These are phyloP conservation scores for Paedocypris sp. DNA, from an alignment of 2,113 vertebrate genomes.

Conservation along the genomic window DNA sequence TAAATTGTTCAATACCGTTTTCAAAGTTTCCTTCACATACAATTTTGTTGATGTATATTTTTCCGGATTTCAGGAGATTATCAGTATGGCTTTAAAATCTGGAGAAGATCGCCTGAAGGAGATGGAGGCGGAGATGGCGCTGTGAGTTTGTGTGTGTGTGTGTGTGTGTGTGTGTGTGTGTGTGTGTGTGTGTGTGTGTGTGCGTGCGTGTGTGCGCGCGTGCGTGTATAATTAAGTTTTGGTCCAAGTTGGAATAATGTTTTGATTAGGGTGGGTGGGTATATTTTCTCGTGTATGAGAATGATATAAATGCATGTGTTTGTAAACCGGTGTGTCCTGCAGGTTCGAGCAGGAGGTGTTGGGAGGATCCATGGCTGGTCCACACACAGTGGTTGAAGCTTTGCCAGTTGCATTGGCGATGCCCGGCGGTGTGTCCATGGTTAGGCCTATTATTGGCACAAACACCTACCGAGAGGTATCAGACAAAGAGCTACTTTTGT, in stretches of 20 bases:
- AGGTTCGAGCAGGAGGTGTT: constrained; percentile 87
- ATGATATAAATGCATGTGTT: background rate
- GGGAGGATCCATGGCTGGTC: constrained; percentile 65
- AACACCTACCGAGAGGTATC: constrained; percentile 83
- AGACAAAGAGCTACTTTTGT: background rate
- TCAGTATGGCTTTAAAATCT: constrained; percentile 67
- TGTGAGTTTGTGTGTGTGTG: too few relatives aligned
- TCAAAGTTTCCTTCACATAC: too few relatives aligned
- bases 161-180: too few relatives aligned
- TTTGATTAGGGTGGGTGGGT: background rate
- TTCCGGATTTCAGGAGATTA: background rate
- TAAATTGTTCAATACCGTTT: too few relatives aligned
- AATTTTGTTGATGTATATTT: too few relatives aligned
- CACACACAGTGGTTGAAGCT: constrained; percentile 56
- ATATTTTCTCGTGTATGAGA: background rate
- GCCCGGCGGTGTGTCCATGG: constrained; percentile 56
- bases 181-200: too few relatives aligned
- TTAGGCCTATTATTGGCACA: constrained; percentile 78
- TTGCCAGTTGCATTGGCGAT: constrained; percentile 64
- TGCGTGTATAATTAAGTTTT: too few relatives aligned
- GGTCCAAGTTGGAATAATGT: too few relatives aligned
- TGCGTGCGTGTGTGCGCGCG: too few relatives aligned
- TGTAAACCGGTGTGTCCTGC: background rate
- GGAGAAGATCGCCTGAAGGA: constrained; percentile 83
- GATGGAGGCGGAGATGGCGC: constrained; percentile 92